Percentiles rank a stretch among this genome's conserved stretches.
These are phyloP conservation scores for Gadopsis bispinosus DNA, from an alignment of 2,797 vertebrate genomes.

Conservation along the genomic window DNA sequence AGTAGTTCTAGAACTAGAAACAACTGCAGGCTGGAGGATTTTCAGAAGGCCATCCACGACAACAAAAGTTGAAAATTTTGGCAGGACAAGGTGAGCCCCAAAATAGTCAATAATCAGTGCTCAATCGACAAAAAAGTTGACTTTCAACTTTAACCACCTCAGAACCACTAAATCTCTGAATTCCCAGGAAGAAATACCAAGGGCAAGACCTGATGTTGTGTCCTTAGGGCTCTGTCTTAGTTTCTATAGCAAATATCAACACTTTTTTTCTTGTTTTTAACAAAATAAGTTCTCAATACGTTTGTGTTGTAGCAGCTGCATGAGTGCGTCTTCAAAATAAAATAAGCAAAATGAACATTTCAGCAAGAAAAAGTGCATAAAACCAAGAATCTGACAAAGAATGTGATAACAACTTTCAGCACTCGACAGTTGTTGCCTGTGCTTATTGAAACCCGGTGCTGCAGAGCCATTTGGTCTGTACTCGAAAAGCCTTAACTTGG, in stretches of 20 bases:
- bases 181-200: background rate
- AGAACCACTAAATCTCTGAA: background rate
- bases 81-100: background rate
- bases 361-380: background rate
- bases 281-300: background rate
- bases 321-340: background rate
- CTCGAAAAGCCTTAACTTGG: background rate
- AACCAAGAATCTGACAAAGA: background rate
- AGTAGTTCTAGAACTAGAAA: constrained; percentile 22
- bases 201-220: background rate
- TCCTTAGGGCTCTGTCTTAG: background rate
- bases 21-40: constrained; percentile 7
- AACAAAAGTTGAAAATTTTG: background rate
- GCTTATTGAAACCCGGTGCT: background rate
- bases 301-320: background rate
- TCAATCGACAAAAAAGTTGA: background rate
- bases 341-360: background rate
- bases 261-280: background rate
- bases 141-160: background rate
- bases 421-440: background rate
- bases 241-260: background rate
- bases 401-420: background rate
- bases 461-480: background rate
- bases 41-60: background rate
- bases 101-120: background rate